These are phyloP conservation scores for Littorina saxatilis DNA, from an alignment of 1,140 invertebrate species.

Conservation along the genomic window DNA sequence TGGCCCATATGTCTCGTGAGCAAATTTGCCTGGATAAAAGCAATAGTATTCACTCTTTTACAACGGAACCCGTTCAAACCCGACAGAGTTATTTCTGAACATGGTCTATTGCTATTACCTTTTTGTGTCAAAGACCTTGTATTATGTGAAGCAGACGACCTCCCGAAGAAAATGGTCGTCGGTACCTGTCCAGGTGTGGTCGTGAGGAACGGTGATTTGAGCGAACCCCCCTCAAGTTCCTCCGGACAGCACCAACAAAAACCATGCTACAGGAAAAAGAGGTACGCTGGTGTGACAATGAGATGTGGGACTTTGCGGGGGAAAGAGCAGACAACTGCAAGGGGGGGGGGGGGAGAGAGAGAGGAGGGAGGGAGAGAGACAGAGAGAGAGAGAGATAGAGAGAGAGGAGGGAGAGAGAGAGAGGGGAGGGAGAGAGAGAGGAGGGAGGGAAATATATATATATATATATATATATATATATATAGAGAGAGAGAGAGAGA, in stretches of 20 bases:
- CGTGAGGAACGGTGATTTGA: too few species aligned
- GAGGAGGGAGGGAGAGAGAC: slow-evolving; percentile 16
- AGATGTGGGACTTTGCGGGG: not conserved
- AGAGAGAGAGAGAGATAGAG: not conserved
- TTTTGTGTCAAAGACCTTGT: too few species aligned
- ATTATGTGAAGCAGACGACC: not conserved
- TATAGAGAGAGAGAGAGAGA: slow-evolving; percentile 13
- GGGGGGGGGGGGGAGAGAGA: not conserved
- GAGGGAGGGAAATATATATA: slow-evolving; percentile 13
- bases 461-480: not conserved
- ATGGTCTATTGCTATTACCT: too few species aligned
- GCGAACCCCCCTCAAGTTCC: too few species aligned
- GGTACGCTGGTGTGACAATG: not conserved
- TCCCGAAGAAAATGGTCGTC: not conserved
- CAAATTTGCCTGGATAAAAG: too few species aligned
- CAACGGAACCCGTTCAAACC: too few species aligned
- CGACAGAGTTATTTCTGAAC: too few species aligned
- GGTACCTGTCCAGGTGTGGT: too few species aligned
- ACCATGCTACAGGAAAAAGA: not conserved
- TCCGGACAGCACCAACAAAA: not conserved
- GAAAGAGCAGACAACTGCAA: not conserved
- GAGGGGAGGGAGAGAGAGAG: slow-evolving; percentile 26
- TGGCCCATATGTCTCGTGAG: too few species aligned
- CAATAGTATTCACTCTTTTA: too few species aligned
- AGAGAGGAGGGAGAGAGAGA: not conserved